Conservation (phyloP, 23 tunicate species). For the Clavelina lepadiformis region DNA sequence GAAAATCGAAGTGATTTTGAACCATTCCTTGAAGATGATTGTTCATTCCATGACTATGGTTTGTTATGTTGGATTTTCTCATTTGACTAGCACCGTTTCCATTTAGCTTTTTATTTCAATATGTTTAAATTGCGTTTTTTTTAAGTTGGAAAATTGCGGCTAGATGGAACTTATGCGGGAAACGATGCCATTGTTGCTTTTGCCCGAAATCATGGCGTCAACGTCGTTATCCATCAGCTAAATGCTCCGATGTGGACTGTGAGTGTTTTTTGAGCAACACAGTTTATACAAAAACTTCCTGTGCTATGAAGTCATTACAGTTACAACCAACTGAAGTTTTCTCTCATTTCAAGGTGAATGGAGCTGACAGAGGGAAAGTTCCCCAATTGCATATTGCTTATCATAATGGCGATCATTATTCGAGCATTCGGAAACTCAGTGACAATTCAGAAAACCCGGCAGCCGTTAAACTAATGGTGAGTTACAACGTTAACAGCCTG, state of each 20-base stretch:
- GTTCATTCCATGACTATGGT: constrained; percentile 58
- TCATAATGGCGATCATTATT: constrained; percentile 73
- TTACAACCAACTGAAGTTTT: no score
- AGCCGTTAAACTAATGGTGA: constrained; percentile 19
- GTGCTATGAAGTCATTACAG: no score
- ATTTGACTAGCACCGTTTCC: no score
- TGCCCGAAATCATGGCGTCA: constrained; percentile 50
- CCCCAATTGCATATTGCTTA: constrained; percentile 67
- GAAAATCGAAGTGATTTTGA: constrained; percentile 64
- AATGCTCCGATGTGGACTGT: constrained; percentile 77
- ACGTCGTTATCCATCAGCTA: constrained; percentile 66
- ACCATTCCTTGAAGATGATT: constrained; percentile 72
- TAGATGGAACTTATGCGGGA: constrained; percentile 75
- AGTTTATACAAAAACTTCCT: background rate
- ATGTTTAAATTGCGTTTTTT: no score
- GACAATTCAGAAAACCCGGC: constrained; percentile 41
- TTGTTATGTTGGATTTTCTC: no score
- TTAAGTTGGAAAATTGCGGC: constrained; percentile 36
- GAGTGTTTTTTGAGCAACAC: constrained; percentile 6
- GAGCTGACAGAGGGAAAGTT: no score
- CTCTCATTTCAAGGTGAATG: no score
- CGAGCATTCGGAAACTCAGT: constrained; percentile 50
- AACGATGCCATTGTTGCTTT: constrained; percentile 82
- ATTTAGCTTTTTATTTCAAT: no score
- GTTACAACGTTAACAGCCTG: background rate